Percentiles rank a stretch among this genome's conserved stretches.
These are phyloP conservation scores for Kryptopterus vitreolus DNA, from an alignment of 2,797 vertebrate species.

Conservation along the genomic window DNA sequence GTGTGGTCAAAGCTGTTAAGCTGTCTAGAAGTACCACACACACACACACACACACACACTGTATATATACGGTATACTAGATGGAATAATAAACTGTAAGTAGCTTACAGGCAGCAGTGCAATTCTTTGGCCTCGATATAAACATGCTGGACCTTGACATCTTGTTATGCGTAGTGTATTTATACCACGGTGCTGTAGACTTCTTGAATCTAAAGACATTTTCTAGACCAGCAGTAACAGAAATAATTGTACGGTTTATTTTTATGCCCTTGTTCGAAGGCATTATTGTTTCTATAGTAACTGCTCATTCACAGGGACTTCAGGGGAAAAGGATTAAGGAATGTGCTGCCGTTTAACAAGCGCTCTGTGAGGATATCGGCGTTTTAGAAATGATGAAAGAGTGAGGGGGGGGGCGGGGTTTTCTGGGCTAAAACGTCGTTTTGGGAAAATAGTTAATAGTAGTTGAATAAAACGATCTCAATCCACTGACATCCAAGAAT, in stretches of 20 bases:
- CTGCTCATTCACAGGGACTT: neutral
- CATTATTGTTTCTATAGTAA: neutral
- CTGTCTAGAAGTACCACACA: neutral
- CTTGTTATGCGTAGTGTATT: neutral
- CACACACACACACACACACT: neutral
- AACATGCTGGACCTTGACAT: neutral
- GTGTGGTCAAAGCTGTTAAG: conserved; percentile 3
- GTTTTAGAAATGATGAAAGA: neutral
- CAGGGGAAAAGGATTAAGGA: neutral
- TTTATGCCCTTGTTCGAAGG: no score
- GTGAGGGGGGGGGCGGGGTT: no score
- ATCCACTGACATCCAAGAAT: no score
- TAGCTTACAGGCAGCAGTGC: neutral
- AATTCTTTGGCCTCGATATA: neutral
- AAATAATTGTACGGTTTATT: neutral
- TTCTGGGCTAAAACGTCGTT: no score
- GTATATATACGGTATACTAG: neutral
- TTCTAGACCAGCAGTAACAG: neutral
- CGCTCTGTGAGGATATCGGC: neutral
- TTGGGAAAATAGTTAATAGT: no score
- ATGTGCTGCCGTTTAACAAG: neutral
- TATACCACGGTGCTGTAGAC: neutral
- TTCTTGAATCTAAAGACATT: conserved; percentile 5
- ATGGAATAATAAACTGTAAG: neutral
- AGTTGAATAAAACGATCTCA: no score